Conservation (phyloP, 2,888 invertebrate species). For the Lepidocyrtoides sp. region DNA sequence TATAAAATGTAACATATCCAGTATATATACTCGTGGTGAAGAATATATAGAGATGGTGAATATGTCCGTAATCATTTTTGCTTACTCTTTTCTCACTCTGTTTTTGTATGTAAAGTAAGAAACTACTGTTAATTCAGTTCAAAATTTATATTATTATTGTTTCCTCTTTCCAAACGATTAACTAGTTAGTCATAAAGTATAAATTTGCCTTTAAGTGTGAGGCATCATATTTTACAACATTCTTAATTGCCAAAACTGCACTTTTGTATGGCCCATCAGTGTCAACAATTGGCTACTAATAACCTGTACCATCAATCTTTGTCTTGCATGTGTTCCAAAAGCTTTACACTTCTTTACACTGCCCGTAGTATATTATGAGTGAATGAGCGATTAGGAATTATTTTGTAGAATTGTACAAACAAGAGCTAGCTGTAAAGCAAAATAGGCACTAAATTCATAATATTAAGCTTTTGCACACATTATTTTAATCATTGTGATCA, state of each 20-base stretch:
- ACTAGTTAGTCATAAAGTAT: slow-evolving; percentile 73
- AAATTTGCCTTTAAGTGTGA: slow-evolving; percentile 74
- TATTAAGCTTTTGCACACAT: background rate
- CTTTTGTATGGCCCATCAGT: slow-evolving; percentile 76
- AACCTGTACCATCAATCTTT: slow-evolving; percentile 74
- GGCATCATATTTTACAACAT: slow-evolving; percentile 74
- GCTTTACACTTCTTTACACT: slow-evolving; percentile 15
- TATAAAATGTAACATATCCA: too few relatives aligned
- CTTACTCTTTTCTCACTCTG: background rate
- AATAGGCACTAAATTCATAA: slow-evolving; percentile 26
- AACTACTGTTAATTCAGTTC: slow-evolving; percentile 57
- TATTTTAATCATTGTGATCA: background rate
- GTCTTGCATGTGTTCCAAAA: slow-evolving; percentile 65
- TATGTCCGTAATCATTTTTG: slow-evolving; percentile 30
- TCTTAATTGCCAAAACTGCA: slow-evolving; percentile 70
- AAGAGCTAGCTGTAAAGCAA: slow-evolving; percentile 18
- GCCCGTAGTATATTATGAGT: background rate
- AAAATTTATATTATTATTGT: slow-evolving; percentile 64
- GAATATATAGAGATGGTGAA: too few relatives aligned
- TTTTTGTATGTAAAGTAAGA: background rate
- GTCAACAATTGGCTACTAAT: slow-evolving; percentile 77
- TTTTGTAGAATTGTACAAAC: slow-evolving; percentile 13
- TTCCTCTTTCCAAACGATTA: slow-evolving; percentile 70
- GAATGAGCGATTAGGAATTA: slow-evolving; percentile 36
- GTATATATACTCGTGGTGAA: too few relatives aligned